Percentiles rank a stretch among this genome's conserved stretches.
Evolutionary conservation across 2,888 invertebrate species (phyloP).

Genomic region (Cosmia trapezina): DNA sequence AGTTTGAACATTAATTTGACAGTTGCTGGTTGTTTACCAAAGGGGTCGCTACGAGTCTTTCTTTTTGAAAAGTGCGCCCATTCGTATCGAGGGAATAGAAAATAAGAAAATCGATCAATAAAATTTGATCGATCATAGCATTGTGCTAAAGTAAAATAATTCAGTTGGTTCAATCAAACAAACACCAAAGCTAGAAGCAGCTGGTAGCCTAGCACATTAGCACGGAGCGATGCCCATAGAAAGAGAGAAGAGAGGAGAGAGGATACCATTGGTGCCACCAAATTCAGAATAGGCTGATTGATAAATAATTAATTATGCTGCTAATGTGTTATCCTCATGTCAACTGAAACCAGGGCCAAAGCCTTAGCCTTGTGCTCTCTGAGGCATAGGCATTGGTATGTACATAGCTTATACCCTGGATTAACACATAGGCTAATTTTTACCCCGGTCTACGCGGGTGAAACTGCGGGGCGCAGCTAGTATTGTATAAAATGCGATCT

Average conservation of each 20-base stretch:
- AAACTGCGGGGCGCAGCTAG: too few relatives aligned
- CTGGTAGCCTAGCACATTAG: background rate
- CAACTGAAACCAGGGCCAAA: background rate
- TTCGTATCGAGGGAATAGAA: background rate
- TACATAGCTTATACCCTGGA: too few relatives aligned
- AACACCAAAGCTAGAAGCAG: background rate
- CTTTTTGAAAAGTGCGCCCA: too few relatives aligned
- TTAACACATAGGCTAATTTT: too few relatives aligned
- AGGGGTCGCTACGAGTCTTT: slow-evolving; percentile 34
- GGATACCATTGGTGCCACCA: background rate
- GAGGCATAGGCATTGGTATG: background rate
- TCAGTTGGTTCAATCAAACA: background rate
- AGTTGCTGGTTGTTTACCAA: background rate
- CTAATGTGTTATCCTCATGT: slow-evolving; percentile 24
- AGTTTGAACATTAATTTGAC: background rate
- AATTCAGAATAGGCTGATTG: background rate
- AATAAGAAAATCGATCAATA: background rate
- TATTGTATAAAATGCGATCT: too few relatives aligned
- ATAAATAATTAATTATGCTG: background rate
- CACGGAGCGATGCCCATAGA: background rate
- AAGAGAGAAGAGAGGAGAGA: background rate
- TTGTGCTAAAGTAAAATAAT: background rate
- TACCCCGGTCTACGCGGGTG: too few relatives aligned
- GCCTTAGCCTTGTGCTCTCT: background rate
- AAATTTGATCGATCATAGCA: background rate